A percentile compares a stretch with the other conserved stretches of the same genome.
Evolutionary conservation across 2,113 vertebrate species (phyloP).

Genomic region (Geococcyx californianus): DNA sequence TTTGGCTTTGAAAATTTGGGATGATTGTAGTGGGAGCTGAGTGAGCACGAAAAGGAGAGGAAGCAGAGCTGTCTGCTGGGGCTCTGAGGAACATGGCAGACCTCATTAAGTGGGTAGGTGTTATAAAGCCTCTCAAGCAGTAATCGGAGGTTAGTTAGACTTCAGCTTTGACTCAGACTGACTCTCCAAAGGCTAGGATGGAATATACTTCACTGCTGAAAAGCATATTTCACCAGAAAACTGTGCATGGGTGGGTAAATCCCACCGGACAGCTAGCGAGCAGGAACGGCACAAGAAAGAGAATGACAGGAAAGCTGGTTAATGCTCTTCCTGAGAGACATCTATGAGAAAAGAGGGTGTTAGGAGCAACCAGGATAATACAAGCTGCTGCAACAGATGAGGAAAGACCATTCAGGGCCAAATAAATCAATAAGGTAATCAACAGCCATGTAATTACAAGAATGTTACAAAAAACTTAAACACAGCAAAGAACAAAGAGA

Average conservation of each 20-base stretch:
- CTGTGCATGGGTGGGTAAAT: not conserved
- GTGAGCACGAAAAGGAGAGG: not conserved
- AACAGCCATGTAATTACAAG: not conserved
- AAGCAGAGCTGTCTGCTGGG: not conserved
- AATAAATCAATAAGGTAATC: conserved; percentile 3
- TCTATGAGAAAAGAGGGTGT: not conserved
- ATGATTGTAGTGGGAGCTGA: not conserved
- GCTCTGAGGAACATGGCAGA: not conserved
- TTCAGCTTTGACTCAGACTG: not conserved
- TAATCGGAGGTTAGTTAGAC: not conserved
- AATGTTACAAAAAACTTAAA: not conserved
- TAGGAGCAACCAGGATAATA: not conserved
- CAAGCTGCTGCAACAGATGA: not conserved
- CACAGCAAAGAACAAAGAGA: not conserved
- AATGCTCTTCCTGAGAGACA: not conserved
- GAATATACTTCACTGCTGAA: not conserved
- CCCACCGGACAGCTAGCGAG: not conserved
- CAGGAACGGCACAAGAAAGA: not conserved
- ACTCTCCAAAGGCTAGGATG: not conserved
- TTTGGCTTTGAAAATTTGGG: conserved; percentile 1
- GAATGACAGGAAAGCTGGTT: not conserved
- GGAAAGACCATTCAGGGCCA: not conserved
- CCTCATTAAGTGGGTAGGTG: not conserved
- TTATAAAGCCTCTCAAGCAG: not conserved
- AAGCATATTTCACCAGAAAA: not conserved